Base-by-base conservation (phyloP, 2,113 vertebrate genomes). In the Thinocorus orbignyianus region DNA sequence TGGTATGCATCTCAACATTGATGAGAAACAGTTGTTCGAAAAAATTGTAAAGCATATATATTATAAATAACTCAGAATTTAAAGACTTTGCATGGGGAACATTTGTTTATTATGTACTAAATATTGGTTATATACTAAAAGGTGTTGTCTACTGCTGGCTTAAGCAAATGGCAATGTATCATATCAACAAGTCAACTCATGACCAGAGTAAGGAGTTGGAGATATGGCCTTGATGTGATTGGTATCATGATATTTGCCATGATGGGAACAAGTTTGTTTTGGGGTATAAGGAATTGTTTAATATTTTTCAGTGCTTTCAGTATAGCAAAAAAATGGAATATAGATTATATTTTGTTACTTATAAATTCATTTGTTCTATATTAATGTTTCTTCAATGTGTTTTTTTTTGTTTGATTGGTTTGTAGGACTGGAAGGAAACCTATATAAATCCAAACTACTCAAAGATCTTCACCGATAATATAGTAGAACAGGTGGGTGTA, bases 361-460 rank as follows among this genome's bases (percentile, higher is more conserved):
- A 19, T 5, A 39, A 86, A 64, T 52, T 18, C 8, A 3, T 7
- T 52, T 60, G 2, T 69, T 88, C 14, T 60, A 0, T 28, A 73
- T 35, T 92, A 92, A 97, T 88, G 9, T 79, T 28, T 93, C 92
- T 25, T 8, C 52, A 86, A 74, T 71, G 4, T 12, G 55, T 95
- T 69, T 48, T 96, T 25, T 70, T 4, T 11, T 57, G 94, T 65
- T 46, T 13, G 41, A 13, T 96, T 57, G 44, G 7, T 55, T 71
- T 81, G 82, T 97, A 99, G 99, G 99, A 99, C 92, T 99, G 99
- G 99, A 99, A 98, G 82, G 99, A 99, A 96, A 99, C 99, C n/a
- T 99, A 99, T 86, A 99, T 99, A 95, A 98, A 99, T 95, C 92
- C 97, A 51, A 99, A 99, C 97, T 99, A 99, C 96, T 98, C 98